These are phyloP conservation scores for Phrynocephalus versicolor DNA, from an alignment of 2,113 vertebrate genomes.

Conservation along the genomic window DNA sequence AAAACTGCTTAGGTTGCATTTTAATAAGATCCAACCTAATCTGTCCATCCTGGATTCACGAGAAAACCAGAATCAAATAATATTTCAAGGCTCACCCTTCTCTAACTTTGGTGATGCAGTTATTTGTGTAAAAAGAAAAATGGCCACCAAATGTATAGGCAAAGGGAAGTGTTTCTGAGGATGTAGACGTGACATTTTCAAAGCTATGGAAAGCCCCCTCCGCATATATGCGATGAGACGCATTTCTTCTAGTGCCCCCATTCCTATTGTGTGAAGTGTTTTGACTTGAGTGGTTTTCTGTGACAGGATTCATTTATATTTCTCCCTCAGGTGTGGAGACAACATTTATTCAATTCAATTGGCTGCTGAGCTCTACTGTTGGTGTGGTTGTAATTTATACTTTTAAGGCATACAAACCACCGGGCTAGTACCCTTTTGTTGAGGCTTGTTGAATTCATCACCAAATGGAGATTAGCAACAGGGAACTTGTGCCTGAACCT, in stretches of 20 bases:
- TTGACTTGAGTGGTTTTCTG: conserved; percentile 39
- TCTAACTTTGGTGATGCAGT: no score
- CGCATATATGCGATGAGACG: conserved; percentile 25
- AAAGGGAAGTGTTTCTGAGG: no score
- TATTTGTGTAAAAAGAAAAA: no score
- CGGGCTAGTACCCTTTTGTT: no score
- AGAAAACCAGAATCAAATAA: no score
- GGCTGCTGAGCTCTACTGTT: conserved; percentile 52
- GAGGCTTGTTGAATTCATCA: no score
- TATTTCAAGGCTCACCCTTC: no score
- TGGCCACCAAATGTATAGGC: no score
- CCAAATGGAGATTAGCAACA: neutral
- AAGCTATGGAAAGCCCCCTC: conserved; percentile 5
- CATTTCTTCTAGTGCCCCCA: conserved; percentile 57
- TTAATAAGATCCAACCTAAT: no score
- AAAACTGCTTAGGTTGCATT: no score
- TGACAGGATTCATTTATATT: conserved; percentile 57
- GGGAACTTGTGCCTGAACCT: neutral
- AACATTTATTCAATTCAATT: conserved; percentile 64
- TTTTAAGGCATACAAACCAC: conserved; percentile 18
- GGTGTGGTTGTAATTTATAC: conserved; percentile 39
- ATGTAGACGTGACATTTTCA: neutral
- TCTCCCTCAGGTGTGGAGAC: conserved; percentile 53
- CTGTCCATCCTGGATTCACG: no score
- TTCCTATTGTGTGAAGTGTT: conserved; percentile 57